A percentile compares a stretch with the other conserved stretches of the same genome.
Evolutionary conservation across 2,888 invertebrate genomes (phyloP).

Genomic region (Teleiodes luculella): DNA sequence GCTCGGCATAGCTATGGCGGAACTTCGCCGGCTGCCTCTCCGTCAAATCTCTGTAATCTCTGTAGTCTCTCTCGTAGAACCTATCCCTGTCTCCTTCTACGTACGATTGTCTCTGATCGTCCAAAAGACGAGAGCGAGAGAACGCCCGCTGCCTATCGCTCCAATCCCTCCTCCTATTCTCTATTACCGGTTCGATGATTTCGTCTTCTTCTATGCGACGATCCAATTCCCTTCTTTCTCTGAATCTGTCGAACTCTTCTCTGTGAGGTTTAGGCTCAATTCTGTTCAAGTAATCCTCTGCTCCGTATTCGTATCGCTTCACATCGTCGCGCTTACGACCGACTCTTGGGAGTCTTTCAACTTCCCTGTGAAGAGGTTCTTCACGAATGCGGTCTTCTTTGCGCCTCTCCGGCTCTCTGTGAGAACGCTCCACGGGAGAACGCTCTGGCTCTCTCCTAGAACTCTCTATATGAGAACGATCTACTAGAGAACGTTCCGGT

Average conservation of each 20-base stretch:
- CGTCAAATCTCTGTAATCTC: conserved; percentile 64
- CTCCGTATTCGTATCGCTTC: conserved; percentile 67
- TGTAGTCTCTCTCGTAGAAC: conserved; percentile 66
- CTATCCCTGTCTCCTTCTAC: conserved; percentile 63
- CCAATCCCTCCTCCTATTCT: conserved; percentile 66
- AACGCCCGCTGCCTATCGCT: conserved; percentile 66
- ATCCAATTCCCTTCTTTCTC: conserved; percentile 64
- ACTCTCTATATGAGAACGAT: conserved; percentile 54
- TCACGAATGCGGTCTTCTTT: conserved; percentile 64
- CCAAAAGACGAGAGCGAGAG: conserved; percentile 67
- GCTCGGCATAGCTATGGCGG: conserved; percentile 84
- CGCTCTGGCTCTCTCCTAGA: conserved; percentile 57
- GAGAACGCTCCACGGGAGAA: conserved; percentile 59
- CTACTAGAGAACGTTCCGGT: conserved; percentile 60
- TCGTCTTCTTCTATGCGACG: conserved; percentile 71
- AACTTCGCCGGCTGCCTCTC: conserved; percentile 68
- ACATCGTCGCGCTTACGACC: conserved; percentile 65
- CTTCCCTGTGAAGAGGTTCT: conserved; percentile 44
- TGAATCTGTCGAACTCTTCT: conserved; percentile 63
- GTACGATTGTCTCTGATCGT: conserved; percentile 68
- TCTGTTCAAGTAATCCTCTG: conserved; percentile 66
- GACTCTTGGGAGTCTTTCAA: conserved; percentile 67
- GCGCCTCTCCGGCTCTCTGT: conserved; percentile 54
- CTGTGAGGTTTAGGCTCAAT: conserved; percentile 42
- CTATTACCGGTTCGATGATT: conserved; percentile 67